Conservation (phyloP, 2,113 vertebrate genomes). For the Acrocephalus arundinaceus region DNA sequence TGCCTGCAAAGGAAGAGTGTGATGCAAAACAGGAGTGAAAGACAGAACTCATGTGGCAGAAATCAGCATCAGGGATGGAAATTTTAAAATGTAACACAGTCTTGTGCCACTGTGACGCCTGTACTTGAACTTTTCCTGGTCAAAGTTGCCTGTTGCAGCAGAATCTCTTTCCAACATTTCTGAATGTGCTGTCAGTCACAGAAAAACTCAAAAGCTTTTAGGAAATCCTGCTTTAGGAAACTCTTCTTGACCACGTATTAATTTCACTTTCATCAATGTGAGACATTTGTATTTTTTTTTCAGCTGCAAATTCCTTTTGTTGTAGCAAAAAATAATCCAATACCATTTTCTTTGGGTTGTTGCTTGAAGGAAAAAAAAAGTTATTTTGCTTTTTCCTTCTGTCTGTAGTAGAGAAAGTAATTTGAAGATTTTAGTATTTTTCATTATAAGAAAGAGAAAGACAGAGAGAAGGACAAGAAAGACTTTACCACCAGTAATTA, state of each 20-base stretch:
- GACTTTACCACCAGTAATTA: neutral
- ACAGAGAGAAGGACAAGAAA: neutral
- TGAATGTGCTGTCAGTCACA: neutral
- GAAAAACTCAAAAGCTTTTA: neutral
- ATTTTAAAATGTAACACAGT: neutral
- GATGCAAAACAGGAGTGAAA: neutral
- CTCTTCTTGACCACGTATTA: neutral
- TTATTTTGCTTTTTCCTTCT: neutral
- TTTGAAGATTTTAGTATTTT: neutral
- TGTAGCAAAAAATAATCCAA: neutral
- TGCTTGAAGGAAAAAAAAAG: neutral
- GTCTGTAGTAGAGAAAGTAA: neutral
- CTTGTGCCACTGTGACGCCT: neutral
- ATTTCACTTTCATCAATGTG: neutral
- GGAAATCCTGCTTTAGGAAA: neutral
- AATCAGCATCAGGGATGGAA: neutral
- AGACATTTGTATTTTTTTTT: neutral
- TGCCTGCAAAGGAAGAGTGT: neutral
- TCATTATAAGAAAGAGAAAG: neutral
- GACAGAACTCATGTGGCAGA: neutral
- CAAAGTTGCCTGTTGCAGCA: neutral
- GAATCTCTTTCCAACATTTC: neutral
- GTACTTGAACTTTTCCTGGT: neutral
- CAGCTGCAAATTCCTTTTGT: neutral
- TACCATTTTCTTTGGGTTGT: neutral